phyloP scores from a whole-genome alignment of 2,888 invertebrate genomes.

The Ceriagrion tenellum region DNA sequence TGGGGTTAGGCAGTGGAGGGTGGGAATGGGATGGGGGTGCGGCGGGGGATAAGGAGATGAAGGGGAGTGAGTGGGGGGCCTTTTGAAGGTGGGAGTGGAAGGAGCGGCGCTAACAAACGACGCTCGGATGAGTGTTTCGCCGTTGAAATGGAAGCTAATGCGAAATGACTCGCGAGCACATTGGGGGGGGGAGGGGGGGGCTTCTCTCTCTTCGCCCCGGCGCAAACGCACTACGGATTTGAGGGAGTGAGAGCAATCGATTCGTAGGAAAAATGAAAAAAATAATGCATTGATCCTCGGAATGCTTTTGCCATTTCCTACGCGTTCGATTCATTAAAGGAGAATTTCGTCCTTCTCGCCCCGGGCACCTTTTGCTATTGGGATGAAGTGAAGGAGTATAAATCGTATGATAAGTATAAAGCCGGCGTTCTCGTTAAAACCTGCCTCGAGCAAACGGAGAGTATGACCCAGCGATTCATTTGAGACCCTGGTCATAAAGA shows the following conservation, averaged over 20 bases:
- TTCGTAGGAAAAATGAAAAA: not conserved
- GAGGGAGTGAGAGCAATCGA: not conserved
- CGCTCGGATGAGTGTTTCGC: not conserved
- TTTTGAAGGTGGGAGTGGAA: not conserved
- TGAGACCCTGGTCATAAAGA: too few relatives aligned
- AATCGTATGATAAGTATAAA: too few relatives aligned
- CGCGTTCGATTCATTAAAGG: not conserved
- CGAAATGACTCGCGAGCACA: slow-evolving; percentile 10
- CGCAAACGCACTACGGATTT: not conserved
- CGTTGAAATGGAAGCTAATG: slow-evolving; percentile 22
- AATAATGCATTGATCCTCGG: not conserved
- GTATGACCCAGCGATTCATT: too few relatives aligned
- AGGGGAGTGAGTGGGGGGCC: not conserved
- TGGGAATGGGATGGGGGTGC: not conserved
- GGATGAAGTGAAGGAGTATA: not conserved
- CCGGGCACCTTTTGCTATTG: too few relatives aligned
- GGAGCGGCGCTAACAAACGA: not conserved
- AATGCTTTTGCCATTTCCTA: not conserved
- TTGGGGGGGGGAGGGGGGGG: too few relatives aligned
- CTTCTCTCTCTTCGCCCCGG: too few relatives aligned
- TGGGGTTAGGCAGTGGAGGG: too few relatives aligned
- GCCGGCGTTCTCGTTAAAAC: too few relatives aligned
- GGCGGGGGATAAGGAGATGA: not conserved
- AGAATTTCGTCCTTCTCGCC: not conserved
- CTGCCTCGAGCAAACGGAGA: too few relatives aligned